Conservation (phyloP, 2,113 vertebrate species). For the Ictalurus furcatus region DNA sequence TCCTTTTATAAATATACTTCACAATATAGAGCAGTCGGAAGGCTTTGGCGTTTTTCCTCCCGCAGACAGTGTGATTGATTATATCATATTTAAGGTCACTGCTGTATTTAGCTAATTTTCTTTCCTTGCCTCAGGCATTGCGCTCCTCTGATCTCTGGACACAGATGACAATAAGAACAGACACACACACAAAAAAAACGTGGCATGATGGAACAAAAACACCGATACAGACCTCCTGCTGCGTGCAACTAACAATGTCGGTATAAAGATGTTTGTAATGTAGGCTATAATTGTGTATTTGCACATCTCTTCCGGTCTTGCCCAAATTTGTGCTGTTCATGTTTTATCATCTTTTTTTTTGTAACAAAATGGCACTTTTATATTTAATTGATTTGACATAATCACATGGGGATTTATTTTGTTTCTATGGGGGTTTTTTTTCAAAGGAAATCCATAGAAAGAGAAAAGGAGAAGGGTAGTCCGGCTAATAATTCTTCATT, state of each 20-base stretch:
- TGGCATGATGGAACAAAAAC: constrained; percentile 39
- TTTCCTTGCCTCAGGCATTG: constrained; percentile 64
- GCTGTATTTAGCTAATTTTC: constrained; percentile 73
- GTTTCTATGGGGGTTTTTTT: background rate
- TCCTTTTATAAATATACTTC: background rate
- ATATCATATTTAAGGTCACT: constrained; percentile 76
- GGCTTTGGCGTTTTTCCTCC: constrained; percentile 42
- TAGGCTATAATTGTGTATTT: background rate
- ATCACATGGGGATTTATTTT: background rate
- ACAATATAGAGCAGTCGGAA: constrained; percentile 10
- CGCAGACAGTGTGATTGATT: constrained; percentile 77
- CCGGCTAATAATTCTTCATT: constrained; percentile 14
- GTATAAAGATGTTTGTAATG: background rate
- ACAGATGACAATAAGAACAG: constrained; percentile 70
- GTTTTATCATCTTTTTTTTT: background rate
- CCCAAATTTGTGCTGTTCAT: background rate
- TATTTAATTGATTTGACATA: background rate
- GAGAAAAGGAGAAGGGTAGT: background rate
- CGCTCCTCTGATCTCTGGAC: constrained; percentile 66
- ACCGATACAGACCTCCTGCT: constrained; percentile 12
- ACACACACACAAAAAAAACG: constrained; percentile 44
- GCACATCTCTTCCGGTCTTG: background rate
- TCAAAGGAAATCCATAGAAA: background rate
- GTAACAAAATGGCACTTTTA: background rate
- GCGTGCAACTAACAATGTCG: background rate